These are phyloP conservation scores for Eumeta japonica DNA, from an alignment of 1,140 invertebrate genomes.

Conservation along the genomic window DNA sequence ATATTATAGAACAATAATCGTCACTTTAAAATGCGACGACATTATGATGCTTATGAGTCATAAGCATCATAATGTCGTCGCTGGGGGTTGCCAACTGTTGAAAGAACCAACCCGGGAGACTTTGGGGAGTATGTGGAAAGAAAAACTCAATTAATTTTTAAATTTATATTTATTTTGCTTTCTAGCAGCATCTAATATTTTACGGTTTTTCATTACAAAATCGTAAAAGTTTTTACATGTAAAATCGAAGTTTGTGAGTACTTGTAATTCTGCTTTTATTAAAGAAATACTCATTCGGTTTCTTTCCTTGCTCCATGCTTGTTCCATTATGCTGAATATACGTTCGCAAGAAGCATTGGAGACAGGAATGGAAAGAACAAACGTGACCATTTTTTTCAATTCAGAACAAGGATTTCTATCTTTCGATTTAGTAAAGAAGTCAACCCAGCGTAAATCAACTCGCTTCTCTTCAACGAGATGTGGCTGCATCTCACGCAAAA, in stretches of 20 bases:
- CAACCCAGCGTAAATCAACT: slow-evolving; percentile 6
- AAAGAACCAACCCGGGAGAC: no score
- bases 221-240: slow-evolving; percentile 11
- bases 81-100: no score
- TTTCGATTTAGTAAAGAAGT: slow-evolving; percentile 13
- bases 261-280: slow-evolving; percentile 11
- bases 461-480: slow-evolving; percentile 12
- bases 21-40: no score
- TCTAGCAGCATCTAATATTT: slow-evolving; percentile 11
- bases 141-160: slow-evolving; percentile 12
- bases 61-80: no score
- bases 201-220: slow-evolving; percentile 10
- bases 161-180: slow-evolving; percentile 14
- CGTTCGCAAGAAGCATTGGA: not conserved
- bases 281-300: slow-evolving; percentile 12
- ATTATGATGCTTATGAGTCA: no score
- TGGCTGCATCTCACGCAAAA: slow-evolving; percentile 11
- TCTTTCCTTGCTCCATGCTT: slow-evolving; percentile 10
- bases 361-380: slow-evolving; percentile 1
- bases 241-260: slow-evolving; percentile 7
- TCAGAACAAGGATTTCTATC: slow-evolving; percentile 9
- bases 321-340: slow-evolving; percentile 1
- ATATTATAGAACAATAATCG: no score
- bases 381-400: slow-evolving; percentile 6
- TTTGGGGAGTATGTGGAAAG: no score